phyloP scores from a whole-genome alignment of 64 coral and sea anemone species.

The Pachyseris speciosa region DNA sequence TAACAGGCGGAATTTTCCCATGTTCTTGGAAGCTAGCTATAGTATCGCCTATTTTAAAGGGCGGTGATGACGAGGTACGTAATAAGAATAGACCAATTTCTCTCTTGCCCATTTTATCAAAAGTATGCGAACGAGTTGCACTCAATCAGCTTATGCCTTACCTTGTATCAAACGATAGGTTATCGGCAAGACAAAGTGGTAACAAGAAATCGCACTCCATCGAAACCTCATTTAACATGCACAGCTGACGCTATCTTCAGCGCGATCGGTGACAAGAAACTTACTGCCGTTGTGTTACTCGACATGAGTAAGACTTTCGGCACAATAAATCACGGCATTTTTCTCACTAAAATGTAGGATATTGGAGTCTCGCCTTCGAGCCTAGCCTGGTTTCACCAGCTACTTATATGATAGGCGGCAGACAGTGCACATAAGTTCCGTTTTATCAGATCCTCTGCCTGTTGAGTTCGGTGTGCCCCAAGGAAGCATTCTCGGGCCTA shows the following conservation, averaged over 20 bases:
- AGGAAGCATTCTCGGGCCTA: background rate
- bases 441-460: background rate
- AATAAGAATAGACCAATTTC: constrained; percentile 31
- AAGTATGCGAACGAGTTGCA: constrained; percentile 26
- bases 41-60: constrained; percentile 23
- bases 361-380: background rate
- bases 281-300: background rate
- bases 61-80: constrained; percentile 7
- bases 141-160: constrained; percentile 31
- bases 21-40: constrained; percentile 33
- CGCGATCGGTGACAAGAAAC: constrained; percentile 10
- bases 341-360: background rate
- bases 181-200: constrained; percentile 3
- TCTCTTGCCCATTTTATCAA: constrained; percentile 10
- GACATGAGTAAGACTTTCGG: constrained; percentile 26
- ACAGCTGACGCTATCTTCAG: background rate
- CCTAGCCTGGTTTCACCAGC: background rate
- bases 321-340: constrained; percentile 8
- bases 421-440: constrained; percentile 18
- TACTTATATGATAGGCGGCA: constrained; percentile 3
- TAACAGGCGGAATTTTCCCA: constrained; percentile 3
- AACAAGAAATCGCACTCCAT: background rate
- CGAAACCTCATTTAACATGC: background rate
- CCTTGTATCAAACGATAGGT: background rate
- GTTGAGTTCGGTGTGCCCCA: constrained; percentile 1